A percentile compares a stretch with the other conserved stretches of the same genome.
phyloP scores from a whole-genome alignment of 2,113 vertebrate genomes.

The Antidorcas marsupialis region DNA sequence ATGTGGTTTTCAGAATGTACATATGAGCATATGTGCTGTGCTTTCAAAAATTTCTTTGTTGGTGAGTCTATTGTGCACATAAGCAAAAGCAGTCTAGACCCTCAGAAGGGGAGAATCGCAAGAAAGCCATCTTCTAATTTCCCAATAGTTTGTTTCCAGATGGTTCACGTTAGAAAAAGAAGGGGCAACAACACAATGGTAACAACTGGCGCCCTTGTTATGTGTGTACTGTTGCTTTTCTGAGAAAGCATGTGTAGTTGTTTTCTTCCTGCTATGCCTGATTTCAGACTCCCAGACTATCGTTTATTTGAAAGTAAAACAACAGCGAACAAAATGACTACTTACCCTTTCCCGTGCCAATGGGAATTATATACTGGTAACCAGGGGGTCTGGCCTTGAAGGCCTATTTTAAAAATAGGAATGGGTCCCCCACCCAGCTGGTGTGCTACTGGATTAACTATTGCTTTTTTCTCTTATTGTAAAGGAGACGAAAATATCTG shows the following conservation, averaged over 20 bases:
- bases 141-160: background rate
- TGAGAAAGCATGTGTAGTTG: background rate
- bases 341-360: background rate
- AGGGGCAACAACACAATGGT: background rate
- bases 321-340: background rate
- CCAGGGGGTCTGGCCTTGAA: background rate
- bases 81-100: background rate
- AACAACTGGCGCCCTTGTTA: background rate
- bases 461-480: background rate
- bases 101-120: background rate
- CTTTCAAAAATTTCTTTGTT: conserved; percentile 29
- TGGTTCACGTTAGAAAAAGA: background rate
- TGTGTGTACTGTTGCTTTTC: background rate
- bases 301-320: background rate
- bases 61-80: background rate
- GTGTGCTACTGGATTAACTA: background rate
- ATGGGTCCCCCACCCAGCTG: background rate
- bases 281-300: background rate
- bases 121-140: background rate
- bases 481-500: background rate
- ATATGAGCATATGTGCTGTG: conserved; percentile 11
- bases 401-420: conserved; percentile 9
- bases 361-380: background rate
- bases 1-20: background rate
- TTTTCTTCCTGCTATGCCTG: background rate